These are phyloP conservation scores for Aporophyla nigra DNA, from an alignment of 2,888 invertebrate species.

Conservation along the genomic window DNA sequence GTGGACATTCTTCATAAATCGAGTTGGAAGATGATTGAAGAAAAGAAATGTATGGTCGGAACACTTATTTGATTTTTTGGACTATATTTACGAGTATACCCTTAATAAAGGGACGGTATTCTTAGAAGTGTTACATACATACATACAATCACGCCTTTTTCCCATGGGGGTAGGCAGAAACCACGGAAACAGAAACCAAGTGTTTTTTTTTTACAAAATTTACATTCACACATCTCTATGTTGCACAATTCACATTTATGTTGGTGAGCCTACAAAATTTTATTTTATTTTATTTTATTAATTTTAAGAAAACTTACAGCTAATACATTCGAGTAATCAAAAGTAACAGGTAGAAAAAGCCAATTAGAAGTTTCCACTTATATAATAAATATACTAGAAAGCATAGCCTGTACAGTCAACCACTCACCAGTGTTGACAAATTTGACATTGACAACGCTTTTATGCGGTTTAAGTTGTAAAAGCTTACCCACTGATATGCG, in stretches of 20 bases:
- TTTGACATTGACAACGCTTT: background rate
- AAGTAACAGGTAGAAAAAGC: too few relatives aligned
- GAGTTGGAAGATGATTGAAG: constrained; percentile 3
- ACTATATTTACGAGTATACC: background rate
- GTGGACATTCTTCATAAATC: constrained; percentile 32
- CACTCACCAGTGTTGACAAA: background rate
- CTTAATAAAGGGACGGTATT: background rate
- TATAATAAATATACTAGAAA: background rate
- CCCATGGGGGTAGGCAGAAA: too few relatives aligned
- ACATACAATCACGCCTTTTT: too few relatives aligned
- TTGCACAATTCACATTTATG: background rate
- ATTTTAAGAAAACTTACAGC: too few relatives aligned
- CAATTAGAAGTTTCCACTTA: too few relatives aligned
- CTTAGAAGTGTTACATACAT: too few relatives aligned
- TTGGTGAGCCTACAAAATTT: background rate
- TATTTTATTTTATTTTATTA: too few relatives aligned
- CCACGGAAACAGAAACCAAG: too few relatives aligned
- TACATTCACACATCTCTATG: too few relatives aligned
- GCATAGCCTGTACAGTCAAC: background rate
- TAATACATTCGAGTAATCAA: too few relatives aligned
- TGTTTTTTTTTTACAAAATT: background rate
- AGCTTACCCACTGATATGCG: background rate
- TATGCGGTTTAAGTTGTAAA: background rate
- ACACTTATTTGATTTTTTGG: background rate
- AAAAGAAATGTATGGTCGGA: background rate